phyloP scores from a whole-genome alignment of 2,797 vertebrate genomes.

The Rhinella marina region DNA sequence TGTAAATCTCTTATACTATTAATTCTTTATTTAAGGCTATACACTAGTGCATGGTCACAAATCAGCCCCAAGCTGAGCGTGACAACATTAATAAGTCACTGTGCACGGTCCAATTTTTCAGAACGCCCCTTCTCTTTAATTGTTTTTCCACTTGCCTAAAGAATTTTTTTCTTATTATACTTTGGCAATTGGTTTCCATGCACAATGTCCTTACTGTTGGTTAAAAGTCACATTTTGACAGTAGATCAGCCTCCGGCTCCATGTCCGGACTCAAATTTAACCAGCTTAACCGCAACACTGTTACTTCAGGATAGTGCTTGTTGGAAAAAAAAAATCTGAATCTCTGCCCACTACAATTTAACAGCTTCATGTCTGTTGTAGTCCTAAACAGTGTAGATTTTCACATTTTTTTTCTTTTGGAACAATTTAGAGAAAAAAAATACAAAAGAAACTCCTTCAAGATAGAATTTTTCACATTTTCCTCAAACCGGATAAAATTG shows the following conservation, averaged over 20 bases:
- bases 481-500: not conserved
- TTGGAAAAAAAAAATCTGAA: not conserved
- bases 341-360: not conserved
- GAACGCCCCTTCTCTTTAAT: slow-evolving; percentile 44
- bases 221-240: slow-evolving; percentile 38
- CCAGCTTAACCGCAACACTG: slow-evolving; percentile 23
- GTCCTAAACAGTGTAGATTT: not conserved
- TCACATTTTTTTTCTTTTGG: not conserved
- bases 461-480: not conserved
- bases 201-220: slow-evolving; percentile 56
- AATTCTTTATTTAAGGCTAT: slow-evolving; percentile 29
- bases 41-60: slow-evolving; percentile 37
- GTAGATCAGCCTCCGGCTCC: slow-evolving; percentile 28
- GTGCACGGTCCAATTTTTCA: slow-evolving; percentile 31
- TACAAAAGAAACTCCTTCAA: not conserved
- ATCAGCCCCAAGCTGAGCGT: slow-evolving; percentile 42
- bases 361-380: not conserved
- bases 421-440: not conserved
- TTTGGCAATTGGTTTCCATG: not conserved
- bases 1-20: slow-evolving; percentile 28
- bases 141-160: slow-evolving; percentile 54
- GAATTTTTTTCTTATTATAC: slow-evolving; percentile 49
- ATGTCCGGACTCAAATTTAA: slow-evolving; percentile 14
- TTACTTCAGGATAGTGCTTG: not conserved
- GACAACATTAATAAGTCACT: slow-evolving; percentile 50